Evolutionary conservation across 1,140 invertebrate species (phyloP), one percentile per base, ranked within the genome.

Genomic region (Linepithema humile): DNA sequence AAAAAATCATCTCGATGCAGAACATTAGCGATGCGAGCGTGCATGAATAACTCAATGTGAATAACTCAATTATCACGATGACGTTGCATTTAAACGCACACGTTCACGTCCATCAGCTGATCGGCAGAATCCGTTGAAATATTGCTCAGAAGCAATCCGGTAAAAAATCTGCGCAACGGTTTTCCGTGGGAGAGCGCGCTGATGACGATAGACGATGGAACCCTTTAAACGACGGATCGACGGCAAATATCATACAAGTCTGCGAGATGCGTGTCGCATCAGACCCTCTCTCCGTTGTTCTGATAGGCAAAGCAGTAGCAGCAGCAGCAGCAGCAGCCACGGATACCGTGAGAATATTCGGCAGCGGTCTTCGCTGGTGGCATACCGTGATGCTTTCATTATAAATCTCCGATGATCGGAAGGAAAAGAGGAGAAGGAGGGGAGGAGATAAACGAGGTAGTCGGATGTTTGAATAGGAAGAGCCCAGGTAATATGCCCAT

Each of bases 291-390:
- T 50, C 57, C 53, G 26, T 20, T 6, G 48, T 32, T 35, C 80
- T 40, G 91, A 93, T 93, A 93, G 91, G 91, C 92, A 93, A 93
- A 92, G 78, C 89, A n/a, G n/a, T n/a, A n/a, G n/a, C n/a, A 92
- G 89, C 74, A 82, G 69, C 40, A 92, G 89, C 74, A 82, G 69
- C 40, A 92, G 89, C 74, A 82, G 69, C 40, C 59, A 69, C 62
- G 65, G 70, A 85, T 74, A 89, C 84, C 88, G 88, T 89, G 86
- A 88, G 84, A 85, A 88, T 86, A 64, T 91, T 90, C 91, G 87
- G 35, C 83, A 88, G 88, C 88, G 90, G 88, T 91, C 85, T 92
- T 91, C 74, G 91, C 87, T 92, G 91, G 90, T 93, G 91, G 91
- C 70, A 65, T 43, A 73, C 40, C 50, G 80, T 74, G 85, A 78